A percentile compares a stretch with the other conserved stretches of the same genome.
These are phyloP conservation scores for Sebastolobus altivelis DNA, from an alignment of 2,797 vertebrate genomes.

Conservation along the genomic window DNA sequence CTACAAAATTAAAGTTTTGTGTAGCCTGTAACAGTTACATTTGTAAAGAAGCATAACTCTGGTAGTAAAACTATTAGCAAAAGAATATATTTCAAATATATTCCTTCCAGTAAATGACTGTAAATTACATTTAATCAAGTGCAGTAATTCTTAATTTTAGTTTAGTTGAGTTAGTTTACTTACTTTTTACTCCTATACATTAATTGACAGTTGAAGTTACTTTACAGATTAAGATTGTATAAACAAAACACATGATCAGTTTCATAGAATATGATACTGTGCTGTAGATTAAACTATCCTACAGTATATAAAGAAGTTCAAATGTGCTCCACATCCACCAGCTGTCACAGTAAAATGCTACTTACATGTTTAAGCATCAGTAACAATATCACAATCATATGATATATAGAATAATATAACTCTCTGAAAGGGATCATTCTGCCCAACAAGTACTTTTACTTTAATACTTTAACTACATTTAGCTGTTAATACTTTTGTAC, in stretches of 20 bases:
- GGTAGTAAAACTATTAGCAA: background rate
- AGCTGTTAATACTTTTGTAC: too few relatives aligned
- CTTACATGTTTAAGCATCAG: background rate
- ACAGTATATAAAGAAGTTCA: background rate
- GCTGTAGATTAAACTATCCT: background rate
- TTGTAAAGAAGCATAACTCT: background rate
- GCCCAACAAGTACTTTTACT: too few relatives aligned
- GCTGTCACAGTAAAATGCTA: background rate
- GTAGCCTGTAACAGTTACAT: background rate
- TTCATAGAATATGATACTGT: background rate
- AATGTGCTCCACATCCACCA: background rate
- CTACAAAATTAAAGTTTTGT: background rate
- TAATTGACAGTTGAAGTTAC: background rate
- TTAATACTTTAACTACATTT: too few relatives aligned
- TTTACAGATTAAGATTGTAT: background rate
- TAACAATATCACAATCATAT: background rate
- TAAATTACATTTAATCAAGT: background rate
- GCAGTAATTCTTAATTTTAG: background rate
- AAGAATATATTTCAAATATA: background rate
- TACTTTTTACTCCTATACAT: background rate
- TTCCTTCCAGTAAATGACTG: background rate
- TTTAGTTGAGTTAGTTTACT: background rate
- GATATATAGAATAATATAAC: too few relatives aligned
- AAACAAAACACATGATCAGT: background rate
- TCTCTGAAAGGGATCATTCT: too few relatives aligned